phyloP scores from a whole-genome alignment of 2,113 vertebrate genomes.

The Podarcis muralis region DNA sequence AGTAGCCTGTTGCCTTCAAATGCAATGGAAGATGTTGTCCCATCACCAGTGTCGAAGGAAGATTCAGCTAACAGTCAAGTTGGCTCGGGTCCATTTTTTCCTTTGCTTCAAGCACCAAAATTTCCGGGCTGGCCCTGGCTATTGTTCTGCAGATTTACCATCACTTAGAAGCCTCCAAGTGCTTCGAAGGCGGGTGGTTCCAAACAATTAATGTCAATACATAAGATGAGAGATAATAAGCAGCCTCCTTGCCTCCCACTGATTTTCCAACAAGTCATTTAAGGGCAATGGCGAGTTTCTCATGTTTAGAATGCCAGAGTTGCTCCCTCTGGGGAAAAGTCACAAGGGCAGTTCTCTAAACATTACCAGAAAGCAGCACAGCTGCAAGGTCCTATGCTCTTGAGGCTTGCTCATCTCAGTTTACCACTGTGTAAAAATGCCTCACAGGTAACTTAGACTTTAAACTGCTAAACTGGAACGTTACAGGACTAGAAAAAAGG shows the following conservation, averaged over 20 bases:
- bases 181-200: not conserved
- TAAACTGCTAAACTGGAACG: not conserved
- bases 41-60: too few species aligned
- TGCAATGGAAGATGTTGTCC: too few species aligned
- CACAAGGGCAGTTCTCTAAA: not conserved
- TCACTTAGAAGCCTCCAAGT: not conserved
- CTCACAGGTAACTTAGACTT: not conserved
- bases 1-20: too few species aligned
- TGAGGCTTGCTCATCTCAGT: too few species aligned
- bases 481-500: not conserved
- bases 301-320: not conserved
- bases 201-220: not conserved
- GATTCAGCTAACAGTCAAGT: too few species aligned
- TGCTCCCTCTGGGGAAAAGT: not conserved
- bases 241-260: not conserved
- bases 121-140: too few species aligned
- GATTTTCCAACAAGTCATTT: constrained; percentile 13
- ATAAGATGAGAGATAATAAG: not conserved
- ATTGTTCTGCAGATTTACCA: not conserved
- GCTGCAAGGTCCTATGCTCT: constrained; percentile 14
- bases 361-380: not conserved
- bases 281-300: not conserved
- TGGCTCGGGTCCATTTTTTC: not conserved
- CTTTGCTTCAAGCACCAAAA: not conserved
- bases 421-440: not conserved